Conservation (phyloP, 2,797 vertebrate species). For the Myotis pilosus region DNA sequence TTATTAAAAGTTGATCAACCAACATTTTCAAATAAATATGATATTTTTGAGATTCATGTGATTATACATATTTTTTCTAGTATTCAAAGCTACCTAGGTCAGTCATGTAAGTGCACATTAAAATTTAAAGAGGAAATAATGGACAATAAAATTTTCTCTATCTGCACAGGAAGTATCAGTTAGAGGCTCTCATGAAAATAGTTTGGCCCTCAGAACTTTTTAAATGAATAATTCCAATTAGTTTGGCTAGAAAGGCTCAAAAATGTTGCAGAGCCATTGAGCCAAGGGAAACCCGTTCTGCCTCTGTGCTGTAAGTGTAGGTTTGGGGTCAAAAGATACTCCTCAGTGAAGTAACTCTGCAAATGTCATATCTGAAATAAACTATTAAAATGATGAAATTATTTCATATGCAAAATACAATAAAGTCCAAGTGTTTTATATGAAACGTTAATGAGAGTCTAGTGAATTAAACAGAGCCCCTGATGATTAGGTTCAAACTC, state of each 20-base stretch:
- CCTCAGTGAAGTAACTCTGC: not conserved
- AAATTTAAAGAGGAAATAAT: not conserved
- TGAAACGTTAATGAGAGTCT: not conserved
- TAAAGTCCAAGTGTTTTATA: not conserved
- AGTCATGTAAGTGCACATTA: not conserved
- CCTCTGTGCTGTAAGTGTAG: not conserved
- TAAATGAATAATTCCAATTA: not conserved
- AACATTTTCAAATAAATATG: not conserved
- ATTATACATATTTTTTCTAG: not conserved
- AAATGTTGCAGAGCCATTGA: not conserved
- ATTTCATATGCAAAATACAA: not conserved
- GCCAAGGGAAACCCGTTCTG: not conserved
- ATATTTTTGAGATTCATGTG: not conserved
- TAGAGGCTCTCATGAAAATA: not conserved
- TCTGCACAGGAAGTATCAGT: not conserved
- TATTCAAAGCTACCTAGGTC: not conserved
- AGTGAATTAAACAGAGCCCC: not conserved
- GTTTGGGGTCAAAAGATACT: not conserved
- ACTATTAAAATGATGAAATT: conserved; percentile 17
- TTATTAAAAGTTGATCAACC: not conserved
- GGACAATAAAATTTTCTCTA: not conserved
- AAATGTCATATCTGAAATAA: not conserved
- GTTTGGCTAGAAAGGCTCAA: not conserved
- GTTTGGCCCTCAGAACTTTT: not conserved
- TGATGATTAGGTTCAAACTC: not conserved